These are phyloP conservation scores for Steinernema khuongi DNA, from an alignment of 1,140 invertebrate genomes.

Conservation along the genomic window DNA sequence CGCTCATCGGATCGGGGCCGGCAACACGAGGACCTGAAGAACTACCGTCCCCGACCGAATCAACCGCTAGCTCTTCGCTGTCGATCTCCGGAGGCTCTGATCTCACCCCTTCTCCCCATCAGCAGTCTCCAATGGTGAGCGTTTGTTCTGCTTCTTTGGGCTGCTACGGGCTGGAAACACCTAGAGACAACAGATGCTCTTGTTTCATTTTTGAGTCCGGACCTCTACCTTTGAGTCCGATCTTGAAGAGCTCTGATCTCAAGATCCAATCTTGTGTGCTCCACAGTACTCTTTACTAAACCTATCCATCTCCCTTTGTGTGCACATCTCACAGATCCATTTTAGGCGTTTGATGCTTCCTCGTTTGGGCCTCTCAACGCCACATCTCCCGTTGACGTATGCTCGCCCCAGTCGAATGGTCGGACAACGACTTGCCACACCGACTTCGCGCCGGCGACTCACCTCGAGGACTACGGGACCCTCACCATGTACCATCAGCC, in stretches of 20 bases:
- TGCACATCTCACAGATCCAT: background rate
- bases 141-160: no score
- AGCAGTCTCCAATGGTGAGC: constrained; percentile 5
- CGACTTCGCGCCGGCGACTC: background rate
- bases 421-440: background rate
- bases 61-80: background rate
- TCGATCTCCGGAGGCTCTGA: constrained; percentile 9
- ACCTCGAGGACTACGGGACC: constrained; percentile 2
- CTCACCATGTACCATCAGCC: background rate
- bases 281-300: no score
- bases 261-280: no score
- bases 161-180: no score
- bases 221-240: no score
- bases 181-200: no score
- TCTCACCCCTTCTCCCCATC: background rate
- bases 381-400: constrained; percentile 4
- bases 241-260: no score
- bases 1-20: constrained; percentile 2
- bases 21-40: constrained; percentile 16
- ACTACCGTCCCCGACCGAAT: background rate
- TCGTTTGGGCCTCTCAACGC: constrained; percentile 16
- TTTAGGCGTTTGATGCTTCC: constrained; percentile 13
- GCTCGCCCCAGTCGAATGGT: background rate
- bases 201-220: no score
- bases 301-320: no score